These are phyloP conservation scores for Brachyopa scutellaris DNA, from an alignment of 2,888 invertebrate species.

Conservation along the genomic window DNA sequence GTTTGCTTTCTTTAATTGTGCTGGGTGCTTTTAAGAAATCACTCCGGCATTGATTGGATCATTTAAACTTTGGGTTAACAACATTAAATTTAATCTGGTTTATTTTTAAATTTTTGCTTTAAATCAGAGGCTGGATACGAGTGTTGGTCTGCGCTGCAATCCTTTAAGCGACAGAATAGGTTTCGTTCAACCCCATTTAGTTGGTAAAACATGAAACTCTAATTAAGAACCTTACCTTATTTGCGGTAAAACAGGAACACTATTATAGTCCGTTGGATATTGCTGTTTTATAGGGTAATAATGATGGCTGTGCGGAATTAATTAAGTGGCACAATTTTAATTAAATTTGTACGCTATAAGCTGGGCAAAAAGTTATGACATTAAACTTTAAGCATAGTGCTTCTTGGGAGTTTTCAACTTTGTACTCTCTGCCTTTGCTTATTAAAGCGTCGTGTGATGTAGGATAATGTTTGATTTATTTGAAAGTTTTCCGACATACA, in stretches of 20 bases:
- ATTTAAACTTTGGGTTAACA: neutral
- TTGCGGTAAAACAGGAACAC: slow-evolving; percentile 66
- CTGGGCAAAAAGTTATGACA: slow-evolving; percentile 40
- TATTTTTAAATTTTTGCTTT: slow-evolving; percentile 9
- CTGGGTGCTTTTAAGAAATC: slow-evolving; percentile 41
- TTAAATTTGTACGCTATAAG: slow-evolving; percentile 55
- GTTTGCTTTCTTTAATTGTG: slow-evolving; percentile 16
- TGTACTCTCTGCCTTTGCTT: neutral
- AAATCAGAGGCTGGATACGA: neutral
- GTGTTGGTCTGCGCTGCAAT: slow-evolving; percentile 27
- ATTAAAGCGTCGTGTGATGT: neutral
- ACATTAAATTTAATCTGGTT: slow-evolving; percentile 13
- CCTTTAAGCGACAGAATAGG: slow-evolving; percentile 43
- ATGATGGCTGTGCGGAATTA: slow-evolving; percentile 67
- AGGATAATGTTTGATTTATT: neutral
- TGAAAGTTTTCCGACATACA: no score
- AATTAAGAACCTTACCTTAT: slow-evolving; percentile 66
- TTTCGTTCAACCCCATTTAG: slow-evolving; percentile 59
- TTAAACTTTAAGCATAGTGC: slow-evolving; percentile 38
- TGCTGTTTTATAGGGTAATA: slow-evolving; percentile 65
- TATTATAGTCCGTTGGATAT: slow-evolving; percentile 66
- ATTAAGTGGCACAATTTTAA: slow-evolving; percentile 70
- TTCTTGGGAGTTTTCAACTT: neutral
- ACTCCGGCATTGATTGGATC: slow-evolving; percentile 26
- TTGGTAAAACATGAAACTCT: slow-evolving; percentile 50